Conservation (phyloP, 2,888 invertebrate genomes). For the Drosophila differens region DNA sequence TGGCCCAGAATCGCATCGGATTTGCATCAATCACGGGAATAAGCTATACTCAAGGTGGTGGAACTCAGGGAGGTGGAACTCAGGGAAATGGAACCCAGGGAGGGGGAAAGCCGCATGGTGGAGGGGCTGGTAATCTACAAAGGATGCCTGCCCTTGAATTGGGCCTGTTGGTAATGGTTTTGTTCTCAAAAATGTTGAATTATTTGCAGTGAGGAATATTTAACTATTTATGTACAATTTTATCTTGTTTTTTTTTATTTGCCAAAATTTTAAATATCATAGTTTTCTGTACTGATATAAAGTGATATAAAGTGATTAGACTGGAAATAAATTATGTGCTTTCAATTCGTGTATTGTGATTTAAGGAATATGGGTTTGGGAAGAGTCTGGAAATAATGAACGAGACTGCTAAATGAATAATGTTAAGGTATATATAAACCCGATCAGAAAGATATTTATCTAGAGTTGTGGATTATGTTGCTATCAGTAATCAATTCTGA, state of each 20-base stretch:
- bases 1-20: conserved; percentile 92
- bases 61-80: not conserved
- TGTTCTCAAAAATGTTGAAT: conserved; percentile 3
- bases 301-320: conserved; percentile 6
- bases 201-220: not conserved
- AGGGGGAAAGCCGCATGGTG: not conserved
- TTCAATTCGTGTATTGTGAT: not conserved
- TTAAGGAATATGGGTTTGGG: not conserved
- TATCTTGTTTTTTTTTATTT: not conserved
- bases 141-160: conserved; percentile 11
- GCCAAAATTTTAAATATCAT: not conserved
- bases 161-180: not conserved
- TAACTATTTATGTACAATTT: not conserved
- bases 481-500: not conserved
- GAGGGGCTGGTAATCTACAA: conserved; percentile 11
- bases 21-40: conserved; percentile 89
- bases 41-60: conserved; percentile 12
- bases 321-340: conserved; percentile 18
- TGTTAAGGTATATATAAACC: not conserved
- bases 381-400: not conserved
- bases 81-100: not conserved
- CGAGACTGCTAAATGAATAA: not conserved
- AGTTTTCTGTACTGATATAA: conserved; percentile 16
- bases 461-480: not conserved
- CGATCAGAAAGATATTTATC: not conserved